Evolutionary conservation across 2,113 vertebrate genomes (phyloP).

Genomic region (Acanthisitta chloris): DNA sequence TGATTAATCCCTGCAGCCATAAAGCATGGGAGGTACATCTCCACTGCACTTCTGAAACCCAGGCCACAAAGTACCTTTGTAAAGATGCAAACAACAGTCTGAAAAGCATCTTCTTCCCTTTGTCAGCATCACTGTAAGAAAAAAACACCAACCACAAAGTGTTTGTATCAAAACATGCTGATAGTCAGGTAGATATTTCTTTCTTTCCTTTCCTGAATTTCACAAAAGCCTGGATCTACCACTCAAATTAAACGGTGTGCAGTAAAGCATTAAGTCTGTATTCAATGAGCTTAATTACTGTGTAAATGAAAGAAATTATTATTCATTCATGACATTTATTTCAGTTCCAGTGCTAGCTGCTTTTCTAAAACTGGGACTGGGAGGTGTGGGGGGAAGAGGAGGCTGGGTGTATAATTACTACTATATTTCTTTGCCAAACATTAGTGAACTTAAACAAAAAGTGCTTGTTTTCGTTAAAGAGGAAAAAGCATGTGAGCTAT

Average conservation of each 20-base stretch:
- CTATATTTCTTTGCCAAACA: conserved; percentile 76
- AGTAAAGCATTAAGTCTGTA: conserved; percentile 68
- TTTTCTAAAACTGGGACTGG: conserved; percentile 51
- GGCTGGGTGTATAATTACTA: conserved; percentile 69
- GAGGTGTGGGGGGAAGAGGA: background rate
- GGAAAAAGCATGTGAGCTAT: conserved; percentile 73
- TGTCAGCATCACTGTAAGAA: background rate
- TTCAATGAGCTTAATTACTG: conserved; percentile 78
- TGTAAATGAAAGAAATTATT: conserved; percentile 78
- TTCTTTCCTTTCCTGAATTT: conserved; percentile 48
- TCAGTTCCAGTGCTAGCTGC: conserved; percentile 58
- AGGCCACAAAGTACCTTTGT: background rate
- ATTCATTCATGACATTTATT: conserved; percentile 77
- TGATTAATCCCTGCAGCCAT: background rate
- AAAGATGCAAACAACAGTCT: background rate
- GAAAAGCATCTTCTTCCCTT: background rate
- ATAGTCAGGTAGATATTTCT: conserved; percentile 37
- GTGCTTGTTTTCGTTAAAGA: conserved; percentile 73
- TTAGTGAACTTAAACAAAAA: conserved; percentile 80
- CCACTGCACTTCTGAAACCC: background rate
- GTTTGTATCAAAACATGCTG: background rate
- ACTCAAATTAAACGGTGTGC: conserved; percentile 61
- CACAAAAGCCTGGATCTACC: conserved; percentile 65
- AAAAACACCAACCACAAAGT: background rate
- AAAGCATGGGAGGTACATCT: background rate